A percentile compares a stretch with the other conserved stretches of the same genome.
phyloP scores from a whole-genome alignment of 1,140 invertebrate genomes.

The Drosophila melanogaster region Release_6_plus_ISO1_MT NC_004354.4:14186001-14186500 shows the following conservation, averaged over 20 bases:
- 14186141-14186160: neutral
- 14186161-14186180: neutral
- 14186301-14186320: too few species aligned
- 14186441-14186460: neutral
- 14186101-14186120: neutral
- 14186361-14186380: neutral
- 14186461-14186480: neutral
- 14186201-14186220: neutral
- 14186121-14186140: slow-evolving; percentile 9
- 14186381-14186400: neutral
- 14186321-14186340: too few species aligned
- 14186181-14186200: neutral
- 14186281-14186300: neutral
- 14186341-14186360: neutral
- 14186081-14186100: neutral
- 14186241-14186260: neutral
- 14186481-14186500: neutral
- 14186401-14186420: too few species aligned
- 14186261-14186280: neutral
- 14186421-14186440: neutral
- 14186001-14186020: too few species aligned
- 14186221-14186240: neutral
- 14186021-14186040: neutral
- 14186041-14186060: neutral
- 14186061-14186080: neutral